Evolutionary conservation across 2,888 invertebrate species (phyloP), one percentile per base, ranked within the genome.

Genomic region (Rotaria sp.): DNA sequence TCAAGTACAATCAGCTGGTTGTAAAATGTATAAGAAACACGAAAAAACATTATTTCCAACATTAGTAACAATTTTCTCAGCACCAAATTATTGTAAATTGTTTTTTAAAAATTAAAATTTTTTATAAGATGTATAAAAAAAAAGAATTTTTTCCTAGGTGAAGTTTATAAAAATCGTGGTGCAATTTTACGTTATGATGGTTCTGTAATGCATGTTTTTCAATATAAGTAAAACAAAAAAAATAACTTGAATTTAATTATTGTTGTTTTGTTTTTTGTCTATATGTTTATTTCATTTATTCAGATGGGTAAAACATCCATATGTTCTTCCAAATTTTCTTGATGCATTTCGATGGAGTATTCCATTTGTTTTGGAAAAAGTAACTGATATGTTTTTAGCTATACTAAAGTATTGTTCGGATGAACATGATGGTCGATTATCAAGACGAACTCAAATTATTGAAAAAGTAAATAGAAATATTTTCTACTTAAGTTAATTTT

Each of bases 301-400:
- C 8, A 38, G 55, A 35, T 50, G 84, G 84, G 84, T 97, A 89
- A 96, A 98, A 87, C 99, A 99, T 93, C 99, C 99, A 41, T 99
- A 99, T 92, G 99, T 99, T 99, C 93, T 99, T 92, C 99, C 99
- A 90, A 99, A 99, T 93, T 99, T 99, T 93, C 99, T 99, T 98
- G 99, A 99, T 93, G 99, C 99, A 87, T 99, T 99, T 93, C 99
- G 98, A 90, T 99, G 99, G 99, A 98, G 98, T 88, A 93, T 99
- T 92, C 99, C 99, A 89, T 99, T 99, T 93, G 98, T 99, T 45
- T 45, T 80, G 26, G 80, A 80, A 80, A 80, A 80, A 80, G 80
- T 80, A 26, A 80, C 80, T 2, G 80, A 80, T 15, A 80, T 80
- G 45, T 11, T 80, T 15, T 45, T 80, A 80, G 80, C 84, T 8